These are phyloP conservation scores for Heliconius charithonia DNA, from an alignment of 2,888 invertebrate species.

Conservation along the genomic window DNA sequence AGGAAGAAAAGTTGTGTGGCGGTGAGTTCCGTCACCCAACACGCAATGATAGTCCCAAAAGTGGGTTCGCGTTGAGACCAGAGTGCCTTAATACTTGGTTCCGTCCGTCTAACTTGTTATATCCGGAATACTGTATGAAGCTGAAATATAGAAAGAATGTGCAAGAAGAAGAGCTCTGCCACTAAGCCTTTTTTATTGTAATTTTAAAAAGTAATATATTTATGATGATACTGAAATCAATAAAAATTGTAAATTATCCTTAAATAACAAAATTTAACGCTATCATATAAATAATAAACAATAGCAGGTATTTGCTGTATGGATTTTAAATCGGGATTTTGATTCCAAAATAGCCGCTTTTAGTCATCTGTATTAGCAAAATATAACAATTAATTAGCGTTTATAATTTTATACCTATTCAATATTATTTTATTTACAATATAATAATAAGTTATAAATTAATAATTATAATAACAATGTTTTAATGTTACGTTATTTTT, in stretches of 20 bases:
- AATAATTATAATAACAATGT: too few relatives aligned
- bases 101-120: too few relatives aligned
- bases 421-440: background rate
- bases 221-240: too few relatives aligned
- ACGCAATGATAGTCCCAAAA: too few relatives aligned
- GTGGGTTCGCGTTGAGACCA: too few relatives aligned
- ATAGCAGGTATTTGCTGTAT: background rate
- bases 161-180: background rate
- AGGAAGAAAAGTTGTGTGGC: too few relatives aligned
- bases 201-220: too few relatives aligned
- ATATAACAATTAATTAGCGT: background rate
- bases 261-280: background rate
- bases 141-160: background rate
- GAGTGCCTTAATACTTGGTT: too few relatives aligned
- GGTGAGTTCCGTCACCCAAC: too few relatives aligned
- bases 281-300: slow-evolving; percentile 46
- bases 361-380: slow-evolving; percentile 17
- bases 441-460: too few relatives aligned
- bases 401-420: background rate
- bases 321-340: background rate
- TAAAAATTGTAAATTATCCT: slow-evolving; percentile 6
- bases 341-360: slow-evolving; percentile 11
- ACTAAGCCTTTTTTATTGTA: background rate
- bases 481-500: too few relatives aligned
- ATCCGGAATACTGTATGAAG: too few relatives aligned